A percentile compares a stretch with the other conserved stretches of the same genome.
phyloP scores from a whole-genome alignment of 2,888 invertebrate species.

The Drosophila multiciliata region DNA sequence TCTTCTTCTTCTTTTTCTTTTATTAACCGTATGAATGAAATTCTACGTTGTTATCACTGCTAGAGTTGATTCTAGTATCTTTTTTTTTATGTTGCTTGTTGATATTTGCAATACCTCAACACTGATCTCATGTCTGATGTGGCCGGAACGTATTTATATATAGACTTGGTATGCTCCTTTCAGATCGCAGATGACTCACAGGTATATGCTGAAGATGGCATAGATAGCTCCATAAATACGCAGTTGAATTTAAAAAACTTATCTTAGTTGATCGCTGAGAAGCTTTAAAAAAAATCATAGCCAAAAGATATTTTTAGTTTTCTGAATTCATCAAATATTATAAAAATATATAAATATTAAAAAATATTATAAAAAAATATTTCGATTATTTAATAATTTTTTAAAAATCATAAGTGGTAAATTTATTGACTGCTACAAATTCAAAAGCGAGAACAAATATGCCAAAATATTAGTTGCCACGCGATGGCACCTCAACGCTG shows the following conservation, averaged over 20 bases:
- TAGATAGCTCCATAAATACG: background rate
- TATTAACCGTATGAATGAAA: slow-evolving; percentile 61
- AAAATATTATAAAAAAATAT: background rate
- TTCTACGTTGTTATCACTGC: slow-evolving; percentile 44
- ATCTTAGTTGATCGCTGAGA: background rate
- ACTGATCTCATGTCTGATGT: background rate
- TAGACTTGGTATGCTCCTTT: background rate
- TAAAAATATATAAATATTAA: too few species aligned
- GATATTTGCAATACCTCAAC: slow-evolving; percentile 39
- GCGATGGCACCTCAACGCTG: slow-evolving; percentile 39
- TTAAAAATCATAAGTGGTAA: too few species aligned
- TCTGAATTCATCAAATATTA: background rate
- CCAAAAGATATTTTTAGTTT: background rate
- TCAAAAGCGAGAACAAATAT: background rate
- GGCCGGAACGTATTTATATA: background rate
- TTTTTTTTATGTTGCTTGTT: slow-evolving; percentile 8
- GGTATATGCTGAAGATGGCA: background rate
- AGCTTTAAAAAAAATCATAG: background rate
- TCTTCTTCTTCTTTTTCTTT: background rate
- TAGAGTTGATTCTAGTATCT: slow-evolving; percentile 23
- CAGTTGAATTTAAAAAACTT: background rate
- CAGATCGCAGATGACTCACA: background rate
- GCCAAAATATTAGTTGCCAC: background rate
- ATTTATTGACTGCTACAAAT: background rate
- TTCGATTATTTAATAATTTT: background rate